Base-by-base conservation (phyloP, 2,888 invertebrate species). In the Microctonus hyperodae region DNA sequence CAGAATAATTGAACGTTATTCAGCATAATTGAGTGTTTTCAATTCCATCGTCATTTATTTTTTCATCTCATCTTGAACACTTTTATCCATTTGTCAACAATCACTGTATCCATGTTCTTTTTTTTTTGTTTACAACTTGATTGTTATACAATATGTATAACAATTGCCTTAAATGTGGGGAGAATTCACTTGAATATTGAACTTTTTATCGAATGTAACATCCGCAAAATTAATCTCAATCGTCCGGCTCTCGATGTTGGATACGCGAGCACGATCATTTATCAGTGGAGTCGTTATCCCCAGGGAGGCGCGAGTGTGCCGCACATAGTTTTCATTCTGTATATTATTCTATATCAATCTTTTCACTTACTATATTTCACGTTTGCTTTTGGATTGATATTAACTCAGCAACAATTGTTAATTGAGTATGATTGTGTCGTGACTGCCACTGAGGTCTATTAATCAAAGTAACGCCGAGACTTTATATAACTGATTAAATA, bases 211-310 rank as follows among this genome's bases (percentile, higher is more conserved):
- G 64, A 65, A 62, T 67, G 63, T 63, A 55, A 59, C 62, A 61
- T 44, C 57, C 63, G 70, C 70, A 65, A 75, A 81, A 83, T 83
- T 83, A 83, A 83, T 83, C 83, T 82, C 79, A 81, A 81, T 82
- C 78, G 78, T 77, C 72, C 55, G n/a, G n/a, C 37, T 65, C 35
- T 37, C 37, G 37, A 25, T 55, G 65, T 68, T 66, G 59, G 53
- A 59, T 70, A 65, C 40, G 76, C 71, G 72, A 72, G 69, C 67
- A 70, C 68, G 73, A 77, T 83, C 83, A 83, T 83, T 83, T 82
- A 82, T 83, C 83, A 83, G 75, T 37, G 74, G n/a, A 75, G 76
- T 78, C 73, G 79, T 80, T 82, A 77, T 72, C 75, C 67, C 28
- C 63, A 16, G 67, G 69, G 64, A 57, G 68, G 67, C 69, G 70